Evolutionary conservation across 2,888 invertebrate genomes (phyloP), one percentile per base, ranked within the genome.

Genomic region (Eristalinus aeneus): DNA sequence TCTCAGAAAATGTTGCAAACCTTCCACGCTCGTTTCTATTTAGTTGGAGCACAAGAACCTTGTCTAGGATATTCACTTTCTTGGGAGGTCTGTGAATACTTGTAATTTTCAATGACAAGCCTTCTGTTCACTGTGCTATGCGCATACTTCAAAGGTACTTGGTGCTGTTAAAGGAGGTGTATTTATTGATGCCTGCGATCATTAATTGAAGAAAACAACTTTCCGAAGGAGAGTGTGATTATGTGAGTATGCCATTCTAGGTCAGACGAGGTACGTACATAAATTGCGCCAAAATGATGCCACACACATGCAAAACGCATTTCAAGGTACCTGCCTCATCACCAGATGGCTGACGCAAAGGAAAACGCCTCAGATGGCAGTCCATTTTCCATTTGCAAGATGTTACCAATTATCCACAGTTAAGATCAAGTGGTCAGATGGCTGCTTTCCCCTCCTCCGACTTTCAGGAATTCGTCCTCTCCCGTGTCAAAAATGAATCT

Each of bases 401-500:
- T 78, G 56, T 58, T 39, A n/a, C 23, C 78, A 36, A 72, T 78
- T 72, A 72, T 72, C 65, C 46, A 12, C 32, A 77, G 69, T 69
- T 64, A 5, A 46, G n/a, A 46, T 46, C 71, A 56, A 56, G 69
- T 71, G 77, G 77, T 56, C 72, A 72, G 53, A 32, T 46, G 12
- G 11, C 22, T 39, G 9, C 16, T 9, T 27, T n/a, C 16, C 46
- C 46, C 16, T 16, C 46, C 46, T 46, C 46, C 16, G 16, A 16
- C 46, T 46, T 16, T n/a, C 16, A 16, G 46, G n/a, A 12, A 2
- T 6, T 5, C 2, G 0, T n/a, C n/a, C n/a, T 64, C 64, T 27
- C 31, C 46, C 54, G 60, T 75, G 72, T 76, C 72, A 64, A 80
- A 85, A 61, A 56, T n/a, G 36, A 76, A 85, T 76, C 46, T 63